phyloP scores from a whole-genome alignment of 2,797 vertebrate species.

The Zenarchopterus dispar region DNA sequence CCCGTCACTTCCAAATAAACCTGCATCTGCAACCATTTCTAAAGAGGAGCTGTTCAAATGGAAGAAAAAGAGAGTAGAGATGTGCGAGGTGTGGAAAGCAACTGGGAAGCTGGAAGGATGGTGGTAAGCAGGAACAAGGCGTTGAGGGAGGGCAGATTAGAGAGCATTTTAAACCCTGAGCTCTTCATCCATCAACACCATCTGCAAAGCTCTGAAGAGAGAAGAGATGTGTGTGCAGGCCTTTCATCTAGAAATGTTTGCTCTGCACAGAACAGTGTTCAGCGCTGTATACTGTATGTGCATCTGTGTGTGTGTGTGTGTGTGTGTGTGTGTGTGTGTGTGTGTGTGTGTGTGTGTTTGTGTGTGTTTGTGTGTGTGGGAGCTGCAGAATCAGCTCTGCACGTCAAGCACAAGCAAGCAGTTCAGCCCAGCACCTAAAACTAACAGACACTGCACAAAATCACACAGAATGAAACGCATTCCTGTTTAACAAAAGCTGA shows the following conservation, averaged over 20 bases:
- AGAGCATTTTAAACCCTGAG: constrained; percentile 67
- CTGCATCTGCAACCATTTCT: constrained; percentile 8
- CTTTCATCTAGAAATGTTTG: constrained; percentile 68
- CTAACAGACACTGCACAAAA: constrained; percentile 36
- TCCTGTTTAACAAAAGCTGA: constrained; percentile 52
- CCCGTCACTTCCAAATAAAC: constrained; percentile 9
- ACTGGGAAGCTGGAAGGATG: constrained; percentile 5
- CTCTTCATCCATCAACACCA: constrained; percentile 73
- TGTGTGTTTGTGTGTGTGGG: constrained; percentile 14
- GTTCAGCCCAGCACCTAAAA: constrained; percentile 54
- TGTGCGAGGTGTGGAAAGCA: constrained; percentile 13
- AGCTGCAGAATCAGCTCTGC: constrained; percentile 58
- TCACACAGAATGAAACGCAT: constrained; percentile 42
- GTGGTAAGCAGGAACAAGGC: constrained; percentile 31
- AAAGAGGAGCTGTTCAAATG: constrained; percentile 22
- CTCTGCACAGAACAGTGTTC: constrained; percentile 44
- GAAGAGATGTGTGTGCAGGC: constrained; percentile 65
- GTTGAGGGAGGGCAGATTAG: constrained; percentile 63
- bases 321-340: constrained; percentile 13
- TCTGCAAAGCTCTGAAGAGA: constrained; percentile 68
- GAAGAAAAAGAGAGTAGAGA: constrained; percentile 30
- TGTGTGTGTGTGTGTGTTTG: no score
- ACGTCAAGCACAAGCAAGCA: constrained; percentile 53
- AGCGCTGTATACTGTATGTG: constrained; percentile 9
- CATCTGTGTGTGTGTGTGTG: constrained; percentile 18